Base-by-base conservation (phyloP, 1,140 invertebrate species). In the Conus ventricosus region DNA sequence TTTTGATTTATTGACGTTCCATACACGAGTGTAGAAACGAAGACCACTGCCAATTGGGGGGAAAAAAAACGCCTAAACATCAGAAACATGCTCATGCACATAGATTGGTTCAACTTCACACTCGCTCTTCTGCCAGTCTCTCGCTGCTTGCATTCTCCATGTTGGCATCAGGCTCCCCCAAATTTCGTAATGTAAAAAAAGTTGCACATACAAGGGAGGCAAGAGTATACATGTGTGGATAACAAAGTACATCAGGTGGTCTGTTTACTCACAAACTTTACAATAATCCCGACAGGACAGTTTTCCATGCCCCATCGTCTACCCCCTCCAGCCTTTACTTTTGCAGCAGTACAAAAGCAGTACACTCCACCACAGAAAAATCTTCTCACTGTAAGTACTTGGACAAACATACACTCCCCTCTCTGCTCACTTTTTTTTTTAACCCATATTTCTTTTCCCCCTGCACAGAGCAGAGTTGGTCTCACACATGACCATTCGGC, bases 71-170 rank as follows among this genome's bases (percentile, higher is more conserved):
- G 75, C 67, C 85, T 88, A 88, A 81, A 82, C 67, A 76, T 88
- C 25, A 71, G 81, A 55, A 91, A 81, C 80, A 81, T 54, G 51
- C 51, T 81, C 80, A 81, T 81, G 80, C 51, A 81, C 80, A 81
- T 27, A 6, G 10, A 39, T 11, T 80, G 10, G 27, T 80, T 63
- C 67, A 71, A 60, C 57, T 60, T 60, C 8, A 60, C 15, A 11
- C 57, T 60, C 57, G 8, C 57, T 1, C 57, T 60, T 15, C 39
- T 39, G n/a, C 13, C 55, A 11, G 8, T 71, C 67, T 71, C 4
- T 71, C 67, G 11, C 67, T 20, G 23, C 20, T n/a, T 71, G 6
- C 67, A 71, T 6, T 71, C 23, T 71, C 23, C 6, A 10, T 20
- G 7, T 15, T 23, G 20, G 67, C 23, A 71, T 71, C 23, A 15